Base-by-base conservation (phyloP, 2,888 invertebrate species). In the Rhimphoctona megacephalus region DNA sequence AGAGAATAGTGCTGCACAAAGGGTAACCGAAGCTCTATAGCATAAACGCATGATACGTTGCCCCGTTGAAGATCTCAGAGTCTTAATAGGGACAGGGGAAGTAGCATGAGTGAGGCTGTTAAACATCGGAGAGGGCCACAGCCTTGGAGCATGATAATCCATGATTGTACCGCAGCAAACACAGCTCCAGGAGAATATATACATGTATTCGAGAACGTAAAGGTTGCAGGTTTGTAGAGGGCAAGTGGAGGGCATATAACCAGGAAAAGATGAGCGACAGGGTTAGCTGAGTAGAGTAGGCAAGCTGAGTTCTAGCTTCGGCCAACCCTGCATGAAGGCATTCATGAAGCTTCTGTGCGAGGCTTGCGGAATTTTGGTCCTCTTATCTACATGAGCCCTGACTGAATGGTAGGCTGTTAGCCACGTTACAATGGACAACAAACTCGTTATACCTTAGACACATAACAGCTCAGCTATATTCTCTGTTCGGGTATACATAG, bases 121-220 rank as follows among this genome's bases (percentile, higher is more conserved):
- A 74, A 83, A 86, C 86, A 69, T 76, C 33, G 52, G 54, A 73
- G 83, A 72, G 73, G 80, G 69, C 73, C 77, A 30, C 30, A 81
- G 86, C 85, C 72, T 57, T 52, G 83, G 77, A 74, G 81, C 72
- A 83, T 79, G 88, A 85, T 89, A 89, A 88, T 88, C 88, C 82
- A 61, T 69, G 80, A 86, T 88, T 88, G 86, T 81, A 82, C 83
- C 77, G 69, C 72, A 77, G 83, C 85, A 82, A 81, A 83, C 83
- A 52, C 17, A 61, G 57, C 67, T 36, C 57, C 43, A 22, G 22
- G 57, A 49, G 25, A 54, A 76, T 43, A 69, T 80, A 54, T 70
- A 83, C 22, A 77, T 83, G 83, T 49, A 80, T 79, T 66, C 67
- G 83, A 43, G 76, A 80, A 49, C 67, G 69, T 74, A 80, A 69